A percentile compares a stretch with the other conserved stretches of the same genome.
Evolutionary conservation across 2,113 vertebrate species (phyloP).

Genomic region (Labeo catla): DNA sequence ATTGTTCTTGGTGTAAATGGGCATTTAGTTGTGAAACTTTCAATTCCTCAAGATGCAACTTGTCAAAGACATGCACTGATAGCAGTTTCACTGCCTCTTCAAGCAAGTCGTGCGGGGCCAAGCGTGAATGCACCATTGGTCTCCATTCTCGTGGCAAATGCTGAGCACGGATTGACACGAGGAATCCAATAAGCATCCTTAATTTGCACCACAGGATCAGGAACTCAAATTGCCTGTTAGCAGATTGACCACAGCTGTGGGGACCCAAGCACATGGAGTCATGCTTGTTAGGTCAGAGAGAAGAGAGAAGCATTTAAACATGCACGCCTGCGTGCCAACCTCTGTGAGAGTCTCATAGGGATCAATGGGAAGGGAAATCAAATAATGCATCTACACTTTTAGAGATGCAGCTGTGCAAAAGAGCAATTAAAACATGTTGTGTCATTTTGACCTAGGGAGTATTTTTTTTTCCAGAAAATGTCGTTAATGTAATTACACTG

Average conservation of each 20-base stretch:
- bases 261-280: conserved; percentile 19
- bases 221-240: conserved; percentile 66
- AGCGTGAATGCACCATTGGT: conserved; percentile 54
- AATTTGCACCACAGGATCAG: conserved; percentile 64
- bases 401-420: conserved; percentile 8
- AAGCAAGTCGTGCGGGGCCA: not conserved
- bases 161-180: conserved; percentile 58
- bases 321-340: not conserved
- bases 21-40: not conserved
- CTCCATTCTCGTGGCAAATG: conserved; percentile 58
- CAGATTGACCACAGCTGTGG: conserved; percentile 60
- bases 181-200: conserved; percentile 56
- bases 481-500: not conserved
- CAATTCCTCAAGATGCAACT: not conserved
- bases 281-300: conserved; percentile 19
- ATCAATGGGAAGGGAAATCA: conserved; percentile 1
- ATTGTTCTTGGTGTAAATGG: not conserved
- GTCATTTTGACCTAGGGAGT: not conserved
- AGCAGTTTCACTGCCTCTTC: not conserved
- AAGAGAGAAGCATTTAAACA: not conserved
- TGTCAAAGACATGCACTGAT: not conserved
- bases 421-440: not conserved
- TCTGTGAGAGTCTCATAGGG: not conserved
- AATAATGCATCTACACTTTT: not conserved
- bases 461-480: not conserved